These are phyloP conservation scores for Neodontobutis hainanensis DNA, from an alignment of 2,113 vertebrate genomes.

Conservation along the genomic window DNA sequence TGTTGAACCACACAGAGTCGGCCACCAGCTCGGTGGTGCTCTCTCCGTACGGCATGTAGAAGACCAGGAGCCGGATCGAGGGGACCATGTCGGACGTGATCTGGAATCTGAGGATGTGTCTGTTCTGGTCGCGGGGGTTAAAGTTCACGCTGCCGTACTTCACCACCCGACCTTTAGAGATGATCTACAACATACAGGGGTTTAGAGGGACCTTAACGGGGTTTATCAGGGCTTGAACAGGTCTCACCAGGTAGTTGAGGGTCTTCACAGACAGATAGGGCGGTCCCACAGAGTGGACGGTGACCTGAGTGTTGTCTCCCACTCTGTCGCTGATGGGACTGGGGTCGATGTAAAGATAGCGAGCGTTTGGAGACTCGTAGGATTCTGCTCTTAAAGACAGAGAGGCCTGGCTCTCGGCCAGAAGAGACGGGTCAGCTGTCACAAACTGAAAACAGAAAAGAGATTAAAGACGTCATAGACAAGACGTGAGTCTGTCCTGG, in stretches of 20 bases:
- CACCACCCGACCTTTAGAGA: constrained; percentile 80
- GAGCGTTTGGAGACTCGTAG: constrained; percentile 85
- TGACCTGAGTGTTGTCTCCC: constrained; percentile 73
- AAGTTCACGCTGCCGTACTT: constrained; percentile 61
- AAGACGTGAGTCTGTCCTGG: too few species aligned
- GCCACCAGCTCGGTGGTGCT: constrained; percentile 86
- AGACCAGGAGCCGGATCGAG: constrained; percentile 88
- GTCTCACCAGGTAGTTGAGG: constrained; percentile 89
- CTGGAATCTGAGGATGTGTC: constrained; percentile 80
- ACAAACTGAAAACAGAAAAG: constrained; percentile 75
- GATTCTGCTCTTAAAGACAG: constrained; percentile 73
- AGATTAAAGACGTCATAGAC: too few species aligned
- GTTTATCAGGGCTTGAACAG: too few species aligned
- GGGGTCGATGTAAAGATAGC: constrained; percentile 90
- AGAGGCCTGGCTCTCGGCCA: constrained; percentile 78
- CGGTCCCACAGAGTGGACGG: constrained; percentile 78
- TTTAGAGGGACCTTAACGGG: not conserved
- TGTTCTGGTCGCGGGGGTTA: constrained; percentile 44
- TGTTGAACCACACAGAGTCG: constrained; percentile 88
- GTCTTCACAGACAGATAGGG: constrained; percentile 78
- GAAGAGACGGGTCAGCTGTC: constrained; percentile 78
- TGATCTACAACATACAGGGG: constrained; percentile 36
- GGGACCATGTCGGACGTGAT: constrained; percentile 88
- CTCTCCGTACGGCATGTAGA: constrained; percentile 87
- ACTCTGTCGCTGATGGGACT: constrained; percentile 69